phyloP scores from a whole-genome alignment of 2,797 vertebrate genomes.

The Lagocephalus sceleratus region DNA sequence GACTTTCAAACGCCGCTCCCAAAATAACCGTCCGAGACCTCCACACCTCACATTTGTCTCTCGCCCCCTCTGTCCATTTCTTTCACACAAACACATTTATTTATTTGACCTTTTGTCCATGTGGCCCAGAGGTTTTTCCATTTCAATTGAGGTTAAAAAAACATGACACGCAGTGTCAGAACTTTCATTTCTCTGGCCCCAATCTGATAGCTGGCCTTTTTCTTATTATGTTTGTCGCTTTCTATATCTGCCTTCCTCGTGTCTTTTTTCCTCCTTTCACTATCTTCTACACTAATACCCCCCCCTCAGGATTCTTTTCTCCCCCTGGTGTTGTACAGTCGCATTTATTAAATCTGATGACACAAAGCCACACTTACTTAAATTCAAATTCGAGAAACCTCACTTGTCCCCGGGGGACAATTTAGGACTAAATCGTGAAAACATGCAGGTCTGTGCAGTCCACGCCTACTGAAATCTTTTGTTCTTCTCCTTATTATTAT shows the following conservation, averaged over 20 bases:
- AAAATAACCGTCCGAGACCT: slow-evolving; percentile 11
- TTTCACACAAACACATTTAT: slow-evolving; percentile 10
- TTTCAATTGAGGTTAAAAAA: slow-evolving; percentile 26
- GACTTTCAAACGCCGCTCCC: slow-evolving; percentile 11
- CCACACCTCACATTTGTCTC: slow-evolving; percentile 2
- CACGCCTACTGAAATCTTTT: too few relatives aligned
- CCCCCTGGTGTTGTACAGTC: too few relatives aligned
- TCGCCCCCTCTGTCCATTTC: background rate
- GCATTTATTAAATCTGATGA: too few relatives aligned
- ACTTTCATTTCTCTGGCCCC: slow-evolving; percentile 27
- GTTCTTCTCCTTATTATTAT: too few relatives aligned
- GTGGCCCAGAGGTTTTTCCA: slow-evolving; percentile 23
- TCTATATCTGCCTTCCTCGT: slow-evolving; percentile 20
- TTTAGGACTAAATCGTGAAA: too few relatives aligned
- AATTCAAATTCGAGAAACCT: too few relatives aligned
- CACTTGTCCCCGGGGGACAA: too few relatives aligned
- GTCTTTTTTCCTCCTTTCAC: slow-evolving; percentile 30
- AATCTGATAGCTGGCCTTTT: slow-evolving; percentile 30
- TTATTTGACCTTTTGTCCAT: slow-evolving; percentile 29
- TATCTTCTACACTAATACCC: slow-evolving; percentile 34
- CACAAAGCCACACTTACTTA: too few relatives aligned
- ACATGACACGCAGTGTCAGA: slow-evolving; percentile 18
- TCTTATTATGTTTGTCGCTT: slow-evolving; percentile 25
- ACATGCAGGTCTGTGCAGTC: too few relatives aligned
- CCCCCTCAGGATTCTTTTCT: too few relatives aligned